A percentile compares a stretch with the other conserved stretches of the same genome.
phyloP scores from a whole-genome alignment of 2,113 vertebrate genomes.

The Serilophus lunatus region DNA sequence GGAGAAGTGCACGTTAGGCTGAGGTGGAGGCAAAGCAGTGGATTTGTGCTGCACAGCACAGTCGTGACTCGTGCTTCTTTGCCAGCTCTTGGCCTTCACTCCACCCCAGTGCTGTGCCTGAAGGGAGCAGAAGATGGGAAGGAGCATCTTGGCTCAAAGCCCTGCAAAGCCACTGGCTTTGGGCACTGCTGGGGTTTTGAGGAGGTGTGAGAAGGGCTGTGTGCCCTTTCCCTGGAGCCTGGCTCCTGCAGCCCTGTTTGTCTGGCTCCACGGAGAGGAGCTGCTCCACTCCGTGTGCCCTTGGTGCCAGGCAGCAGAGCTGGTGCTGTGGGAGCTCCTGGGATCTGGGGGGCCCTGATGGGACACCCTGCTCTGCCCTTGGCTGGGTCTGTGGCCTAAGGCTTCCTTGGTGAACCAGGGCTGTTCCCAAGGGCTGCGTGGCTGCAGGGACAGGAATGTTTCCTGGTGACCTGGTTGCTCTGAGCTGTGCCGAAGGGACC shows the following conservation, averaged over 20 bases:
- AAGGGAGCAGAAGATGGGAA: neutral
- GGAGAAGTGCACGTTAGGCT: neutral
- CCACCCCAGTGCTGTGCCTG: neutral
- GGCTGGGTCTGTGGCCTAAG: neutral
- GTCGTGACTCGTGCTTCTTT: neutral
- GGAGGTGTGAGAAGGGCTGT: neutral
- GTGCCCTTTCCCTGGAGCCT: neutral
- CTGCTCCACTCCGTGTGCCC: accelerated
- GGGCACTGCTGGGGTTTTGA: neutral
- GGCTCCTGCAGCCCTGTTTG: neutral
- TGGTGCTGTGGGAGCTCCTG: neutral
- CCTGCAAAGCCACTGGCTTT: neutral
- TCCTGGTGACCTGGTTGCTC: neutral
- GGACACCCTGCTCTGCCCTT: neutral
- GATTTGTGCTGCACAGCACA: neutral
- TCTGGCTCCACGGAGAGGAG: neutral
- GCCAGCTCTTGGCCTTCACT: neutral
- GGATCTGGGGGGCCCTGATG: neutral
- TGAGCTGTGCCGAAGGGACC: neutral
- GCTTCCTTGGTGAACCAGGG: neutral
- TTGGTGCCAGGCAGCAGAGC: neutral
- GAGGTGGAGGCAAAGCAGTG: neutral
- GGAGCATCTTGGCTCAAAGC: neutral
- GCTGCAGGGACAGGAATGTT: neutral
- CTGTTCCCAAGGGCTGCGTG: neutral